These are phyloP conservation scores for Gobio occitaniae DNA, from an alignment of 2,797 vertebrate species.

Conservation along the genomic window DNA sequence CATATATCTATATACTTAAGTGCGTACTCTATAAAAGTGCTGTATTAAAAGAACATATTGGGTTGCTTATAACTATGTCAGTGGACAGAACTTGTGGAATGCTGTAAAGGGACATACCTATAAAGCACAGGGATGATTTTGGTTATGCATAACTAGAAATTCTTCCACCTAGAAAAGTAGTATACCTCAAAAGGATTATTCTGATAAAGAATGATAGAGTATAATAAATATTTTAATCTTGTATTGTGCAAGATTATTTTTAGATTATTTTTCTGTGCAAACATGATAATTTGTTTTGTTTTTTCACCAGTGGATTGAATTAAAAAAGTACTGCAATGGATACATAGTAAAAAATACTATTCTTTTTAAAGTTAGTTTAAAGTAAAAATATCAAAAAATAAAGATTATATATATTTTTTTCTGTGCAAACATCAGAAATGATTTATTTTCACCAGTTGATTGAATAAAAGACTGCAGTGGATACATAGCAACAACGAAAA, in stretches of 20 bases:
- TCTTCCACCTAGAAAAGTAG: neutral
- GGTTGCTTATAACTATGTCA: neutral
- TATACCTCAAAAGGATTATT: neutral
- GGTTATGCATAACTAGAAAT: neutral
- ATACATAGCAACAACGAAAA: too few relatives aligned
- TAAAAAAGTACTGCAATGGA: neutral
- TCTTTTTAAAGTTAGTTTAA: neutral
- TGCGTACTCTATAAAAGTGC: neutral
- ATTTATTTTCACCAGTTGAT: neutral
- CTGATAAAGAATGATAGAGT: neutral
- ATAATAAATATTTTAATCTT: too few relatives aligned
- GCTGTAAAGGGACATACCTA: neutral
- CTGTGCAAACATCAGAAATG: neutral
- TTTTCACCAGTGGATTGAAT: neutral
- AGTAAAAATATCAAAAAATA: neutral
- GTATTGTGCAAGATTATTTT: too few relatives aligned
- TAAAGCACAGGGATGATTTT: neutral
- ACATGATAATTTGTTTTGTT: neutral
- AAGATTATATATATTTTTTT: too few relatives aligned
- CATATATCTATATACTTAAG: neutral
- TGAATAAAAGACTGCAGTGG: too few relatives aligned
- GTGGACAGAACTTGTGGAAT: neutral
- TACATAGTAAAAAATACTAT: neutral
- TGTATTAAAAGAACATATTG: slow-evolving; percentile 1
- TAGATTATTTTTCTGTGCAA: neutral